Base-by-base conservation (phyloP, 1,140 invertebrate genomes). In the Physella acuta region DNA sequence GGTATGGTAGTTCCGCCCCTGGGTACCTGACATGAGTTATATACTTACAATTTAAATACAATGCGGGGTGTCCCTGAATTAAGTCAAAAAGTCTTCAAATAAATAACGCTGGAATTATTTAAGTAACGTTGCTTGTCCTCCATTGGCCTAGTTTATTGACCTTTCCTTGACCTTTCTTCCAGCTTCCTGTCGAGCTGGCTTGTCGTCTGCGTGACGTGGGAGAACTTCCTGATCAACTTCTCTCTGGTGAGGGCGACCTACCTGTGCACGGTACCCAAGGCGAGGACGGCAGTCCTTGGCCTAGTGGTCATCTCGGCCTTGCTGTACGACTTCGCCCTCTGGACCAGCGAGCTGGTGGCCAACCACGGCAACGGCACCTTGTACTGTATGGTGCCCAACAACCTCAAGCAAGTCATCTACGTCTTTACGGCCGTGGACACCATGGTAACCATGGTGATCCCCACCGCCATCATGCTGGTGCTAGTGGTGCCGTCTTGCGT, bases 141-240 rank as follows among this genome's bases (percentile, higher is more conserved):
- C n/a, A n/a, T n/a, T n/a, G n/a, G n/a, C n/a, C n/a, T n/a, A n/a
- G n/a, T n/a, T n/a, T n/a, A n/a, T n/a, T n/a, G n/a, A n/a, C n/a
- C n/a, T n/a, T n/a, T n/a, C n/a, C n/a, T n/a, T n/a, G n/a, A n/a
- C n/a, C 20, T 20, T 44, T 33, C 39, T 31, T 68, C 89, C 68
- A 89, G 90, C 76, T 91, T 91, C 77, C 85, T 92, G 28, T 93
- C 91, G 73, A 90, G 92, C 0, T 94, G 92, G 92, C 87, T 93
- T 53, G 91, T 93, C 0, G 92, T 94, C 1, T 91, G 92, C 11
- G 94, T 94, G 78, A 94, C 93, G 0, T 88, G 92, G 0, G 93
- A 95, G 80, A 85, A 93, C 39, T 94, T 93, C 80, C 89, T 94
- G 8, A 92, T 92, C 0, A 81, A 94, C 1, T 87, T 90, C 70